Conservation (phyloP, 2,888 invertebrate genomes). For the Dichetophora obliterata region DNA sequence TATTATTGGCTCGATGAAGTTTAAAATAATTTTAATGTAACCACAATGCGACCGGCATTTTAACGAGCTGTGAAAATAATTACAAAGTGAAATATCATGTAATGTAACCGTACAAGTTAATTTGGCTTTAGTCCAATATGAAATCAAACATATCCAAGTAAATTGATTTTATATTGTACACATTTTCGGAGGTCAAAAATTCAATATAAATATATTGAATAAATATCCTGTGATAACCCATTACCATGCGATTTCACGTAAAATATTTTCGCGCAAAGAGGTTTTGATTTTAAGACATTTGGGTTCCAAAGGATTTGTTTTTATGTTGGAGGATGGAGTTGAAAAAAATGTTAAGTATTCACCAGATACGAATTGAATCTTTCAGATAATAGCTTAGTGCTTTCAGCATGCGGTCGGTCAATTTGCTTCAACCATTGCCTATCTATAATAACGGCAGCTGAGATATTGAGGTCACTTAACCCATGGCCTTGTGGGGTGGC, state of each 20-base stretch:
- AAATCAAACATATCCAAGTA: too few relatives aligned
- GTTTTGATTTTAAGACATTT: too few relatives aligned
- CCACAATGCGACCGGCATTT: not conserved
- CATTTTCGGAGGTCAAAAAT: not conserved
- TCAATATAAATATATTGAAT: not conserved
- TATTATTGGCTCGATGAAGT: not conserved
- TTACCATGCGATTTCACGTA: conserved; percentile 46
- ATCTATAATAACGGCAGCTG: conserved; percentile 36
- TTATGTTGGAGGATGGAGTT: too few relatives aligned
- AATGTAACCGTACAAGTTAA: not conserved
- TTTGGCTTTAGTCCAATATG: not conserved
- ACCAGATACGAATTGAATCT: too few relatives aligned
- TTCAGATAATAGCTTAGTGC: not conserved
- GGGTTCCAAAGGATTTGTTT: too few relatives aligned
- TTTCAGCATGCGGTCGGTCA: conserved; percentile 57
- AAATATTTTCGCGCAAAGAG: not conserved
- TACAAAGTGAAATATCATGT: not conserved
- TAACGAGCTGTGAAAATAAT: not conserved
- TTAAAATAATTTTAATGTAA: conserved; percentile 15
- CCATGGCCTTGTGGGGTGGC: conserved; percentile 44
- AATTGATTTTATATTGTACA: not conserved
- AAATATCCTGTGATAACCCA: conserved; percentile 42
- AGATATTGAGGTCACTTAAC: conserved; percentile 57
- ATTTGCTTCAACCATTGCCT: conserved; percentile 66
- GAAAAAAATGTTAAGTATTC: not conserved